Evolutionary conservation across 2,888 invertebrate genomes (phyloP), one percentile per base, ranked within the genome.

Genomic region (Tenthredo notha): DNA sequence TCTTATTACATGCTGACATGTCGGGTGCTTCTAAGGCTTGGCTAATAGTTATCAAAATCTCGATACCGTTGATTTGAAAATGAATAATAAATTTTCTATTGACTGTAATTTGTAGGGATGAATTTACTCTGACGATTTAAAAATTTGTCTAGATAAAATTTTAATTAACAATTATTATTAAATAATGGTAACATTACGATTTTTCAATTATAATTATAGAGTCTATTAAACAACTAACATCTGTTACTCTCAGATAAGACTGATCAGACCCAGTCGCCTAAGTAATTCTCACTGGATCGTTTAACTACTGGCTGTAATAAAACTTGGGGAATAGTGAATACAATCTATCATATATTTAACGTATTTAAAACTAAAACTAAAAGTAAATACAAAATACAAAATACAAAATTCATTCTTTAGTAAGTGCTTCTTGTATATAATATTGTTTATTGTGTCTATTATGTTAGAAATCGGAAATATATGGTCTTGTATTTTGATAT

Each of bases 241-340:
- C 54, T 77, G 77, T 54, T 77, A 77, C 54, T 61, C 33, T 43
- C 40, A 37, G 58, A 80, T 83, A 70, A 83, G 83, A 83, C 83
- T 83, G 83, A 83, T 40, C 33, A 25, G 67, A 83, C 67, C 67
- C 67, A 67, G 83, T 83, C 83, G 29, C 50, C 37, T 70, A 43
- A 43, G 54, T 83, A 67, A 83, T 65, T 83, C 47, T 80, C 61
- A 83, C 83, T 83, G 83, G 70, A 83, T 83, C 65, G 70, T 83
- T 83, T 29, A 83, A 40, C n/a, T 80, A 80, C 80, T 80, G 80
- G 80, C 61, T 80, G 61, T 80, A 61, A 80, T 80, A 37, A 80
- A 80, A 25, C 61, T 67, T 50, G 47, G 67, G 67, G 40, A 83
- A 65, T 67, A 67, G 29, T 65, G 47, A 83, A 67, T 47, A 47